Conservation (phyloP, 1,140 invertebrate genomes). For the Antheraea pernyi region DNA sequence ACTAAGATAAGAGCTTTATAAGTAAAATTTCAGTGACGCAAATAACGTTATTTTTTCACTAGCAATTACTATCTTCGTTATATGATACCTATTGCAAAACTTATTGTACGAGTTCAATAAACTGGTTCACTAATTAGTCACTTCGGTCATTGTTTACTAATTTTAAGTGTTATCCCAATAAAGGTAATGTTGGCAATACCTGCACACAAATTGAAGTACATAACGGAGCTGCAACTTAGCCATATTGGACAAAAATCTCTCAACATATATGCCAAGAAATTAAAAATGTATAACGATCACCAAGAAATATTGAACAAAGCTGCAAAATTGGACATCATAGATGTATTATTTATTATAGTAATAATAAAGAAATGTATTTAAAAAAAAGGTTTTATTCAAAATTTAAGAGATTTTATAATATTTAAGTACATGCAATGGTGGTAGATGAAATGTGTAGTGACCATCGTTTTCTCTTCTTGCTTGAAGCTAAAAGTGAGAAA, state of each 20-base stretch:
- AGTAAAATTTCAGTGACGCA: too few relatives aligned
- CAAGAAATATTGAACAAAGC: constrained; percentile 5
- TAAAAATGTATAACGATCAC: constrained; percentile 26
- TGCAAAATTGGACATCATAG: background rate
- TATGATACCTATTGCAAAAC: too few relatives aligned
- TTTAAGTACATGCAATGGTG: constrained; percentile 40
- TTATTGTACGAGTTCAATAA: too few relatives aligned
- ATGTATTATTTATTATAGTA: background rate
- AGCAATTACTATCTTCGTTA: too few relatives aligned
- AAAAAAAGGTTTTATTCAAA: constrained; percentile 14
- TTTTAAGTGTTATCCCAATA: background rate
- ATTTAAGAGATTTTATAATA: constrained; percentile 27
- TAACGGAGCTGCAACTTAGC: constrained; percentile 50
- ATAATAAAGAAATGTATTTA: background rate
- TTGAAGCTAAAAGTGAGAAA: constrained; percentile 47
- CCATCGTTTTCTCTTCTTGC: constrained; percentile 37
- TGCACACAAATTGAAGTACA: constrained; percentile 38
- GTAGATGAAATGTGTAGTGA: constrained; percentile 49
- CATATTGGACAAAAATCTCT: constrained; percentile 46
- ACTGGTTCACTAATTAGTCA: background rate
- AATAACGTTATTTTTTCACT: too few relatives aligned
- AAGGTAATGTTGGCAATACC: constrained; percentile 60
- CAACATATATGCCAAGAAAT: constrained; percentile 52
- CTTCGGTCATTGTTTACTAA: background rate
- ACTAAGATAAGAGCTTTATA: too few relatives aligned